A percentile compares a stretch with the other conserved stretches of the same genome.
phyloP scores from a whole-genome alignment of 2,888 invertebrate species.

The Invenusta paracnida region DNA sequence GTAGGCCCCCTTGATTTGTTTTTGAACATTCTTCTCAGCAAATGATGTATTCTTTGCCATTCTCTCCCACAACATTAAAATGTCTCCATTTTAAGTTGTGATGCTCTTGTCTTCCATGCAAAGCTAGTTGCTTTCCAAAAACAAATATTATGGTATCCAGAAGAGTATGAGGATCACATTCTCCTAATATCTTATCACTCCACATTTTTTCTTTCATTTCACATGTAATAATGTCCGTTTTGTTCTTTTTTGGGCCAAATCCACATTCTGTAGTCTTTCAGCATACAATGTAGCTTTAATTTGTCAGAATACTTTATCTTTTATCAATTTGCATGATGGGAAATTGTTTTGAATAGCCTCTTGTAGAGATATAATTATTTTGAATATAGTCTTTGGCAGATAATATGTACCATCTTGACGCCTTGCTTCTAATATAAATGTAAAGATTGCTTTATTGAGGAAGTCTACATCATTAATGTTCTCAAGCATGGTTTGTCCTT shows the following conservation, averaged over 20 bases:
- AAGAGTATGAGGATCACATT: conserved; percentile 12
- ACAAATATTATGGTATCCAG: conserved; percentile 18
- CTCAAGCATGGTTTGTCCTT: not conserved
- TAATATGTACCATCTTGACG: conserved; percentile 15
- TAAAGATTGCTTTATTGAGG: not conserved
- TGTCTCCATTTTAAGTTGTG: conserved; percentile 27
- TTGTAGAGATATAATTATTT: conserved; percentile 30
- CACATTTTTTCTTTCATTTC: conserved; percentile 24
- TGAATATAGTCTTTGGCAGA: conserved; percentile 12
- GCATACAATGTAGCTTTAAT: not conserved
- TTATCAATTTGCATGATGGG: not conserved
- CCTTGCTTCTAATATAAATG: conserved; percentile 28
- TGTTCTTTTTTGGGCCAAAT: not conserved
- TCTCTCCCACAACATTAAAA: conserved; percentile 3
- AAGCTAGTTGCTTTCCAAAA: conserved; percentile 31
- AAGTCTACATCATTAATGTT: not conserved
- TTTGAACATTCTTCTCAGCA: conserved; percentile 21
- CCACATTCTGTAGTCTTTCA: conserved; percentile 20
- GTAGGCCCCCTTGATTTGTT: conserved; percentile 27
- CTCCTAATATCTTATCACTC: conserved; percentile 21
- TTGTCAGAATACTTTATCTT: conserved; percentile 12
- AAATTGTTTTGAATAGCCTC: not conserved
- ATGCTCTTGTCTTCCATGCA: conserved; percentile 7
- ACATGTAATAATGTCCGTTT: conserved; percentile 20
- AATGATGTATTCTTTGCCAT: conserved; percentile 15